Conservation (phyloP, 1,140 invertebrate species). For the Panagrolaimus sp. region DNA sequence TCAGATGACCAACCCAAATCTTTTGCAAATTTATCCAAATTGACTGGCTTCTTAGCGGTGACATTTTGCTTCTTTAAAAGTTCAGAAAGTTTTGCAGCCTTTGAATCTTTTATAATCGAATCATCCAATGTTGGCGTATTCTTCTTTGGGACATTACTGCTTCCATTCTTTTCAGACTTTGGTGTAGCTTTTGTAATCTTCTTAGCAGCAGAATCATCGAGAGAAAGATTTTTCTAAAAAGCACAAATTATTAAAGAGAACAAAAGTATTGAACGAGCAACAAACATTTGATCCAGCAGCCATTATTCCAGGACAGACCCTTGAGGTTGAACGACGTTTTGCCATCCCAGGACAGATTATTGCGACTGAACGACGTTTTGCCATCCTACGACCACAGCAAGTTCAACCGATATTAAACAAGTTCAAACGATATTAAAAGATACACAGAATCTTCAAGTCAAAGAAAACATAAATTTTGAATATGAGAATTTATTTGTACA, state of each 20-base stretch:
- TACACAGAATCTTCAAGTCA: slow-evolving; percentile 2
- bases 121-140: not conserved
- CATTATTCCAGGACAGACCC: too few species aligned
- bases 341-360: too few species aligned
- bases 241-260: too few species aligned
- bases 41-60: not conserved
- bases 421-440: not conserved
- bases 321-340: too few species aligned
- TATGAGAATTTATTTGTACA: too few species aligned
- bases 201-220: not conserved
- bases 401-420: not conserved
- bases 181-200: not conserved
- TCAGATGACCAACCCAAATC: not conserved
- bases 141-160: not conserved
- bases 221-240: not conserved
- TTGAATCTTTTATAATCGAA: not conserved
- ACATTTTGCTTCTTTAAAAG: not conserved
- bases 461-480: too few species aligned
- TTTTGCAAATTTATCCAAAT: not conserved
- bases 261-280: too few species aligned
- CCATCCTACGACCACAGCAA: not conserved
- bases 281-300: too few species aligned
- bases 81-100: not conserved
- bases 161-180: not conserved
- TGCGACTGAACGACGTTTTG: slow-evolving; percentile 4